Base-by-base conservation (phyloP, 1,140 invertebrate genomes). In the Berghia stephanieae region DNA sequence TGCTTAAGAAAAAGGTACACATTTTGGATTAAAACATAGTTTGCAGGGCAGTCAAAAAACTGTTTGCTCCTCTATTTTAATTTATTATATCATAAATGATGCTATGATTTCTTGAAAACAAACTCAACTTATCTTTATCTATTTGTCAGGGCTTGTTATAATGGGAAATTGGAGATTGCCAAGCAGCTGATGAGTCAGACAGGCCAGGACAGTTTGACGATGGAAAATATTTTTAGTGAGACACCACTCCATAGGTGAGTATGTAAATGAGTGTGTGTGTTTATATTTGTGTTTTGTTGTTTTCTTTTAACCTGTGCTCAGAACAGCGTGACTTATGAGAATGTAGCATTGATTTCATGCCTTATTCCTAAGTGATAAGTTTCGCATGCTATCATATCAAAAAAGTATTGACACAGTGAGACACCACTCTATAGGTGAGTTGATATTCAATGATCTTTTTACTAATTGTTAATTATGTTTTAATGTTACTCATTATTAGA, bases 211-310 rank as follows among this genome's bases (percentile, higher is more conserved):
- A 87, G 87, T 73, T 78, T 91, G 21, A 84, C 75, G 21, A 88
- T 85, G 73, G 90, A 91, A 79, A 91, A 91, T 72, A 82, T 91
- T 6, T 91, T 91, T 80, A 90, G 89, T 79, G 90, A 91, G 82
- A 91, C 90, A 6, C 90, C 90, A 31, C 78, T 91, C 27, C 89
- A 91, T 67, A 83, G 86, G 84, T 86, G 75, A 67, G 46, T 18
- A 2, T 44, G 18, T 44, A 52, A 21, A 21, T 52, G 60, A 13
- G 16, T 63, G n/a, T 10, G 10, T 63, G 8, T 63, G 57, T 63
- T 10, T 70, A 43, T 70, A 13, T 40, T 21, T 44, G 6, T 21
- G 21, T 24, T n/a, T 31, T 66, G 38, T 44, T n/a, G 1, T 24
- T 55, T 8, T 76, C 34, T 4, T 27, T 24, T 3, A 57, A 40